Evolutionary conservation across 53 echinoderm and acorn worm genomes (phyloP).

Genomic region (Crossaster papposus): DNA sequence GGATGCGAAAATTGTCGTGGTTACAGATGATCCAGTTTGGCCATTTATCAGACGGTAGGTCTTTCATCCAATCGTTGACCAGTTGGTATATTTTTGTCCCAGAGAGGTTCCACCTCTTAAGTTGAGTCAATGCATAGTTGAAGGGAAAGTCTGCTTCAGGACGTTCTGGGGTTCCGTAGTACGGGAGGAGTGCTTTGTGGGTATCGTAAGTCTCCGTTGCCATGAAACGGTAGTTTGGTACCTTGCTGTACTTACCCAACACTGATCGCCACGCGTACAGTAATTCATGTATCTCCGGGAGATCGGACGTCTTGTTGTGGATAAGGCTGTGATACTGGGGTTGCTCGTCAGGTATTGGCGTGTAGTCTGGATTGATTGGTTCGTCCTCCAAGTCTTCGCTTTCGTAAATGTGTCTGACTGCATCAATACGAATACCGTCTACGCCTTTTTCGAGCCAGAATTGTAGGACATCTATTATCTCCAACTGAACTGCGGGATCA

Average conservation of each 20-base stretch:
- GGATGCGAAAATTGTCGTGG: slow-evolving; percentile 76
- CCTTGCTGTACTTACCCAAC: slow-evolving; percentile 33
- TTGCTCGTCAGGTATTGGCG: slow-evolving; percentile 43
- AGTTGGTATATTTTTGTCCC: slow-evolving; percentile 62
- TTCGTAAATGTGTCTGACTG: slow-evolving; percentile 60
- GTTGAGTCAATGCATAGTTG: slow-evolving; percentile 77
- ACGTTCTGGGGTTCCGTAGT: slow-evolving; percentile 78
- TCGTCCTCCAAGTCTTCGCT: slow-evolving; percentile 40
- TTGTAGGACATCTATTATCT: slow-evolving; percentile 62
- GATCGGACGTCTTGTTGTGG: slow-evolving; percentile 73
- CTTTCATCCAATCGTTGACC: slow-evolving; percentile 64
- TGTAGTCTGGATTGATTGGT: slow-evolving; percentile 51
- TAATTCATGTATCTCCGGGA: slow-evolving; percentile 71
- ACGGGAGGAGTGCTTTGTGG: slow-evolving; percentile 58
- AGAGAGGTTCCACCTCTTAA: slow-evolving; percentile 57
- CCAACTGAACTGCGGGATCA: slow-evolving; percentile 57
- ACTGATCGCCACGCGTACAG: slow-evolving; percentile 67
- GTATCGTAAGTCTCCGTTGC: slow-evolving; percentile 75
- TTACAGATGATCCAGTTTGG: slow-evolving; percentile 95
- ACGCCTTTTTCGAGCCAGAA: slow-evolving; percentile 62
- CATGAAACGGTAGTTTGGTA: slow-evolving; percentile 70
- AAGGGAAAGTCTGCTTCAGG: slow-evolving; percentile 86
- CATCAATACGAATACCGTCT: slow-evolving; percentile 70
- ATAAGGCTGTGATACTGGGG: slow-evolving; percentile 75
- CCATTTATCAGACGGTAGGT: slow-evolving; percentile 72